These are phyloP conservation scores for Chrysochloris asiatica DNA, from an alignment of 2,113 vertebrate genomes.

Conservation along the genomic window DNA sequence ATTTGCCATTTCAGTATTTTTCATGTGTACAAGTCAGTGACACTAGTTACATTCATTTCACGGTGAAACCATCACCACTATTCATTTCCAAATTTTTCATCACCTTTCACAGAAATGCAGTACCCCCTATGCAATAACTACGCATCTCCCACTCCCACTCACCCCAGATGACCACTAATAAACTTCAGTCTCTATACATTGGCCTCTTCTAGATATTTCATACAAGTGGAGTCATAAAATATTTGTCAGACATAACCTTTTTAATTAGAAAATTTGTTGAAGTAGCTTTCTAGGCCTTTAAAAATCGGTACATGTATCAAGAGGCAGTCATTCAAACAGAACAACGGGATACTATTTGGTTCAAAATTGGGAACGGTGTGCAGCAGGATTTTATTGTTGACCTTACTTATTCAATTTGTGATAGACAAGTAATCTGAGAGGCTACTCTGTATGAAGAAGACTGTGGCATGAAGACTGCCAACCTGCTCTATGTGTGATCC, in stretches of 20 bases:
- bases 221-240: background rate
- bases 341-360: background rate
- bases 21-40: background rate
- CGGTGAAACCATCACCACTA: background rate
- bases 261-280: background rate
- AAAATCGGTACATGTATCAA: no score
- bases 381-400: background rate
- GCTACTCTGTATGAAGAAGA: background rate
- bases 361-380: background rate
- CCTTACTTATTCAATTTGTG: background rate
- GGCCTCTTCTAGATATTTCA: background rate
- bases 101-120: background rate
- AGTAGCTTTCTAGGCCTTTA: background rate
- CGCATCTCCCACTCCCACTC: background rate
- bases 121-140: background rate
- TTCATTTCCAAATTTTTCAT: background rate
- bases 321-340: no score
- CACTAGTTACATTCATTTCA: background rate
- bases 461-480: background rate
- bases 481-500: no score
- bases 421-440: background rate
- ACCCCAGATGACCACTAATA: background rate
- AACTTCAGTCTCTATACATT: background rate
- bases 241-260: background rate
- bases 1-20: background rate